These are phyloP conservation scores for Hofmannophila pseudospretella DNA, from an alignment of 2,888 invertebrate genomes.

Conservation along the genomic window DNA sequence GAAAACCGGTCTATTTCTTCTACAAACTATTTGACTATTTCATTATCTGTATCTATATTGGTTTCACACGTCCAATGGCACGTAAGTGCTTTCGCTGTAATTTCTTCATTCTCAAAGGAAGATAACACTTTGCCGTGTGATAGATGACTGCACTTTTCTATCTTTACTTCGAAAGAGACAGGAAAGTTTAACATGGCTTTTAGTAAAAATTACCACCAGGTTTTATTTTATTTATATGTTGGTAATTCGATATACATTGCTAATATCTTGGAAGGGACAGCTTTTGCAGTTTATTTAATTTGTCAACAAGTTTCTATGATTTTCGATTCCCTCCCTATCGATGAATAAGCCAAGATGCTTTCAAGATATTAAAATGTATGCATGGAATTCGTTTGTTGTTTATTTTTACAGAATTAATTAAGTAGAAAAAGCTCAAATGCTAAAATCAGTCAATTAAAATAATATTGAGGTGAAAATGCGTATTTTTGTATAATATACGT, in stretches of 20 bases:
- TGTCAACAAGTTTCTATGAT: too few species aligned
- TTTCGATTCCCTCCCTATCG: too few species aligned
- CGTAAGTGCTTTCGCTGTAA: conserved; percentile 33
- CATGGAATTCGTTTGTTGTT: background rate
- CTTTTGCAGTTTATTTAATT: too few species aligned
- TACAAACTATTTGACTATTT: conserved; percentile 69
- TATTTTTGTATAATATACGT: conserved; percentile 47
- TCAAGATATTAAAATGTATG: background rate
- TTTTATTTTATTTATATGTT: too few species aligned
- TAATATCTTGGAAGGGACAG: too few species aligned
- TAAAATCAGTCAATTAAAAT: conserved; percentile 48
- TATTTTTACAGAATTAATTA: too few species aligned
- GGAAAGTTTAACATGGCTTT: background rate
- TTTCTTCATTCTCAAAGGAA: conserved; percentile 6
- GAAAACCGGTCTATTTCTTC: conserved; percentile 73
- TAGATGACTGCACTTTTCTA: background rate
- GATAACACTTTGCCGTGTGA: conserved; percentile 5
- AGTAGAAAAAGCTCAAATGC: conserved; percentile 37
- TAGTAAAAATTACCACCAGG: too few species aligned
- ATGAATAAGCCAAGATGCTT: background rate
- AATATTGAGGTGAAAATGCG: conserved; percentile 33
- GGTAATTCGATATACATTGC: too few species aligned
- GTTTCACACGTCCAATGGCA: conserved; percentile 51
- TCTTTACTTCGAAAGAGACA: background rate
- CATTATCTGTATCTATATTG: conserved; percentile 36